These are phyloP conservation scores for Suncus etruscus DNA, from an alignment of 2,113 vertebrate species.

Conservation along the genomic window DNA sequence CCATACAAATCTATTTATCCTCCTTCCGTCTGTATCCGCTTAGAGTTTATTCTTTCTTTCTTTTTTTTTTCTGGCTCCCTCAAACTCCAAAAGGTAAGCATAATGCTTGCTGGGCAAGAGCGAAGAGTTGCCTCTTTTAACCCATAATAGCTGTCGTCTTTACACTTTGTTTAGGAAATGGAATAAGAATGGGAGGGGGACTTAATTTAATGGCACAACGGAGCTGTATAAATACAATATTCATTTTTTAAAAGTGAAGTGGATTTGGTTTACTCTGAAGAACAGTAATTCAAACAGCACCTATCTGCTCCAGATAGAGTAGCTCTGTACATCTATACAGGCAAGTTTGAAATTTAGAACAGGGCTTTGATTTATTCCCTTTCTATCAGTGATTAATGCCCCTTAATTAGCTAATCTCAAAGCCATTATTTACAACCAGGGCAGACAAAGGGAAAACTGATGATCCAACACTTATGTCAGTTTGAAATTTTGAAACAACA, in stretches of 20 bases:
- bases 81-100: constrained; percentile 61
- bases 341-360: constrained; percentile 84
- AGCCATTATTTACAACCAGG: constrained; percentile 89
- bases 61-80: background rate
- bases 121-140: constrained; percentile 46
- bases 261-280: constrained; percentile 88
- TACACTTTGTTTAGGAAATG: constrained; percentile 78
- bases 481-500: constrained; percentile 85
- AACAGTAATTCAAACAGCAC: constrained; percentile 88
- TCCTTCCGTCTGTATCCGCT: constrained; percentile 46
- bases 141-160: constrained; percentile 53
- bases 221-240: constrained; percentile 88
- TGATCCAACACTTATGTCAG: constrained; percentile 84
- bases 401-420: constrained; percentile 91
- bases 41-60: background rate
- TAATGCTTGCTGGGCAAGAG: constrained; percentile 2
- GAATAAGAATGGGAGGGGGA: constrained; percentile 63
- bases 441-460: constrained; percentile 87
- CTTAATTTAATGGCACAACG: constrained; percentile 78
- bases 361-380: constrained; percentile 89
- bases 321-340: constrained; percentile 81
- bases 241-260: constrained; percentile 85
- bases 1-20: constrained; percentile 54
- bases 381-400: constrained; percentile 91
- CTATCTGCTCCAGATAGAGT: constrained; percentile 87